Conservation (phyloP, 2,113 vertebrate species). For the Puma concolor region DNA sequence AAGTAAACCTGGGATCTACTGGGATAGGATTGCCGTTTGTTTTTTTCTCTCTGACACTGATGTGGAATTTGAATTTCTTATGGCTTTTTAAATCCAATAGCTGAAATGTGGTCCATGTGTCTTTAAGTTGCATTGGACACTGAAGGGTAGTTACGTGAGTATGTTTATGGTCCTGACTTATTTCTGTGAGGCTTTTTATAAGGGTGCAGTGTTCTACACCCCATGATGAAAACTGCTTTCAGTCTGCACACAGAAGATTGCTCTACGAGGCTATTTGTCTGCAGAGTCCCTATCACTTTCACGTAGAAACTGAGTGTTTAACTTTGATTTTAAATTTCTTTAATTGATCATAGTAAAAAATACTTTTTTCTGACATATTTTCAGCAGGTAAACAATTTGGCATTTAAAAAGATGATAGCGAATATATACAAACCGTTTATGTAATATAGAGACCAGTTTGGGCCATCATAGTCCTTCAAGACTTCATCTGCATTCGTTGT, state of each 20-base stretch:
- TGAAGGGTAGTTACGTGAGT: not conserved
- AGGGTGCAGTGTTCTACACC: not conserved
- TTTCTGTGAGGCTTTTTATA: slow-evolving; percentile 47
- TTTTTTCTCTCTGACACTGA: slow-evolving; percentile 45
- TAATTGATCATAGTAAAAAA: not conserved
- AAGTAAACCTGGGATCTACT: slow-evolving; percentile 38
- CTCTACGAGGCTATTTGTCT: not conserved
- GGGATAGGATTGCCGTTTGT: not conserved
- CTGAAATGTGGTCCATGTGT: not conserved
- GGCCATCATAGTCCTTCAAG: not conserved
- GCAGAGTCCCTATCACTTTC: not conserved
- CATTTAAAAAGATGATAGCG: not conserved
- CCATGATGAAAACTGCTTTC: not conserved
- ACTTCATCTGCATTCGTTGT: not conserved
- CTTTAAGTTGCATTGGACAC: not conserved
- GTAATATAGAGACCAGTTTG: not conserved
- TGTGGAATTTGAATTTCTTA: not conserved
- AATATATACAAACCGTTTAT: not conserved
- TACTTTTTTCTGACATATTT: not conserved
- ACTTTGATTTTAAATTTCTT: slow-evolving; percentile 9
- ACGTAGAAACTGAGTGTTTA: slow-evolving; percentile 46
- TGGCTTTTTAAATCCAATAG: not conserved
- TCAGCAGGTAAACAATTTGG: slow-evolving; percentile 10
- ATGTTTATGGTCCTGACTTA: not conserved
- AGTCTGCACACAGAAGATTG: not conserved